These are phyloP conservation scores for Oncorhynchus nerka DNA, from an alignment of 2,113 vertebrate species.

Conservation along the genomic window DNA sequence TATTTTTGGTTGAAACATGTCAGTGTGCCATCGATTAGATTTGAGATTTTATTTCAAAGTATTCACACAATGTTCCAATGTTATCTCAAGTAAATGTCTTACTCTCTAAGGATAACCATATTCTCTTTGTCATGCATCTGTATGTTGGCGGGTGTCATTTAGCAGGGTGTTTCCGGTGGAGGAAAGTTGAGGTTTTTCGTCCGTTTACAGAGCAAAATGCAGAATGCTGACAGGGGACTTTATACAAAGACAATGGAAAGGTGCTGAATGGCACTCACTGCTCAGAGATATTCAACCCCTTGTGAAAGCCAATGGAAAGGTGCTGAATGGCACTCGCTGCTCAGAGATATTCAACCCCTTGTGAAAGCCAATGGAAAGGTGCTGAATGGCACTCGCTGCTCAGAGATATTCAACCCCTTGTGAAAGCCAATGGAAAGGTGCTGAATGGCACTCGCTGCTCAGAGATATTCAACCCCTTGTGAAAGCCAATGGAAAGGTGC, in stretches of 20 bases:
- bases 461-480: too few relatives aligned
- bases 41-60: background rate
- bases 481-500: too few relatives aligned
- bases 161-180: slow-evolving; percentile 56
- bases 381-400: too few relatives aligned
- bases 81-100: background rate
- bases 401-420: too few relatives aligned
- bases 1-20: background rate
- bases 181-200: slow-evolving; percentile 65
- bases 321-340: too few relatives aligned
- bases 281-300: background rate
- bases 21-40: background rate
- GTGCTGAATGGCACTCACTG: slow-evolving; percentile 16
- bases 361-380: too few relatives aligned
- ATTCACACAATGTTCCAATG: background rate
- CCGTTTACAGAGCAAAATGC: slow-evolving; percentile 57
- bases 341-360: too few relatives aligned
- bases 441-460: too few relatives aligned
- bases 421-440: too few relatives aligned
- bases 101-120: background rate
- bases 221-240: slow-evolving; percentile 64
- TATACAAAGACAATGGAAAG: slow-evolving; percentile 20
- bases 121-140: background rate
- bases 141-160: background rate
- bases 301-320: background rate